A percentile compares a stretch with the other conserved stretches of the same genome.
These are phyloP conservation scores for Melinopterus prodromus DNA, from an alignment of 2,888 invertebrate genomes.

Conservation along the genomic window DNA sequence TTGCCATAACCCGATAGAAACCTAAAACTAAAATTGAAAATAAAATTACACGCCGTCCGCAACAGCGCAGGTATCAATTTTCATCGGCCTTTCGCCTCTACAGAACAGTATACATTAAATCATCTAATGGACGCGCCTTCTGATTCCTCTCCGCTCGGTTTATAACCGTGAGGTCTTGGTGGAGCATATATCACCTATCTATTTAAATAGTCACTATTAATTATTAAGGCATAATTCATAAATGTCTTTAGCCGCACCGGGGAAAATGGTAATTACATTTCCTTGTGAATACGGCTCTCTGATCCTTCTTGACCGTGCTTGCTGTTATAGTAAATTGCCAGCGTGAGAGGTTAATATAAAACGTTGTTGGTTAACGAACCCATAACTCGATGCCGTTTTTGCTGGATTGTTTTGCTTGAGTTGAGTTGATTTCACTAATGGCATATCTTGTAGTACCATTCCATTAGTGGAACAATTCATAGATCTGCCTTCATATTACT, in stretches of 20 bases:
- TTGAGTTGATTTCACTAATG: too few species aligned
- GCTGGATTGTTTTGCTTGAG: too few species aligned
- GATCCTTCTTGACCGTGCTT: neutral
- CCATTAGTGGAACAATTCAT: too few species aligned
- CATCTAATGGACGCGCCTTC: neutral
- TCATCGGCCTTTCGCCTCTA: slow-evolving; percentile 4
- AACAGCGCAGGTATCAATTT: slow-evolving; percentile 4
- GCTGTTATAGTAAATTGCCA: neutral
- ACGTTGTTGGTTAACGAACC: neutral
- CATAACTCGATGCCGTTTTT: too few species aligned
- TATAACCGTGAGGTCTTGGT: neutral
- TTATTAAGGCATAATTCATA: slow-evolving; percentile 4
- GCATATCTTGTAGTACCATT: too few species aligned
- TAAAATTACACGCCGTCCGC: slow-evolving; percentile 4
- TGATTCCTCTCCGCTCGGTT: neutral
- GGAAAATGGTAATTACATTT: neutral
- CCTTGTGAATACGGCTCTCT: neutral
- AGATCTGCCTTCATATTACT: too few species aligned
- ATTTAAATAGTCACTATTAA: slow-evolving; percentile 4
- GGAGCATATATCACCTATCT: neutral
- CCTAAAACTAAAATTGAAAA: neutral
- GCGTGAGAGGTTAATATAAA: neutral
- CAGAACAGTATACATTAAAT: neutral
- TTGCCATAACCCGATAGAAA: neutral
- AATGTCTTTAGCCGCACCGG: neutral